Evolutionary conservation across 1,140 invertebrate species (phyloP).

Genomic region (Drosophila tsacasi): DNA sequence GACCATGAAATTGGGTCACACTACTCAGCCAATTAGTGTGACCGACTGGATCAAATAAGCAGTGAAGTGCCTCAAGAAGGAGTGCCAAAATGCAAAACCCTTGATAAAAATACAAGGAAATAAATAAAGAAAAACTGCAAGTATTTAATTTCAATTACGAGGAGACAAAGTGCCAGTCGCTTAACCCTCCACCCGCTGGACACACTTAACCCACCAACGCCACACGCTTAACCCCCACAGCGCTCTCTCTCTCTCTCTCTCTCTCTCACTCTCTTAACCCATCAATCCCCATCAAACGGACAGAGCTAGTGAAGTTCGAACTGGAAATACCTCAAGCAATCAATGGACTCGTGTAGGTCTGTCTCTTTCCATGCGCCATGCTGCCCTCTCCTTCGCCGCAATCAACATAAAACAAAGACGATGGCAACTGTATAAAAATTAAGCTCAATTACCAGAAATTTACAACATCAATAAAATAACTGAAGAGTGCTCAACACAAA

Average conservation of each 20-base stretch:
- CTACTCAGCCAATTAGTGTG: constrained; percentile 4
- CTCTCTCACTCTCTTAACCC: constrained; percentile 2
- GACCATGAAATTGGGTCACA: constrained; percentile 4
- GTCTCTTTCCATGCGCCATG: constrained; percentile 4
- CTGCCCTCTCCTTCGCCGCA: constrained; percentile 36
- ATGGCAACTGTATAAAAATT: constrained; percentile 80
- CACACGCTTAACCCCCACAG: constrained; percentile 2
- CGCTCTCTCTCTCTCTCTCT: not conserved
- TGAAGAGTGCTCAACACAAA: constrained; percentile 81
- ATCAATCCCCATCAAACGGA: constrained; percentile 33
- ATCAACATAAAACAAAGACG: constrained; percentile 80
- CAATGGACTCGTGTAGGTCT: constrained; percentile 21
- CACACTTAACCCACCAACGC: constrained; percentile 11
- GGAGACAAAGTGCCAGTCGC: constrained; percentile 26
- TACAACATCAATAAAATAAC: constrained; percentile 83
- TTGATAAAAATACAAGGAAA: not conserved
- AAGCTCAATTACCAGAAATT: constrained; percentile 84
- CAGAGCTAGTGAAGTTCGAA: constrained; percentile 21
- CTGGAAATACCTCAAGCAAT: constrained; percentile 47
- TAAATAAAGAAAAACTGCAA: constrained; percentile 45
- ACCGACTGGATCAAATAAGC: constrained; percentile 10
- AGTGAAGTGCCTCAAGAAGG: not conserved
- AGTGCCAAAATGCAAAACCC: constrained; percentile 10
- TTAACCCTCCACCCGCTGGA: constrained; percentile 18
- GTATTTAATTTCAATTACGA: constrained; percentile 77